Conservation (phyloP, 2,113 vertebrate genomes). For the Gobio gobio region DNA sequence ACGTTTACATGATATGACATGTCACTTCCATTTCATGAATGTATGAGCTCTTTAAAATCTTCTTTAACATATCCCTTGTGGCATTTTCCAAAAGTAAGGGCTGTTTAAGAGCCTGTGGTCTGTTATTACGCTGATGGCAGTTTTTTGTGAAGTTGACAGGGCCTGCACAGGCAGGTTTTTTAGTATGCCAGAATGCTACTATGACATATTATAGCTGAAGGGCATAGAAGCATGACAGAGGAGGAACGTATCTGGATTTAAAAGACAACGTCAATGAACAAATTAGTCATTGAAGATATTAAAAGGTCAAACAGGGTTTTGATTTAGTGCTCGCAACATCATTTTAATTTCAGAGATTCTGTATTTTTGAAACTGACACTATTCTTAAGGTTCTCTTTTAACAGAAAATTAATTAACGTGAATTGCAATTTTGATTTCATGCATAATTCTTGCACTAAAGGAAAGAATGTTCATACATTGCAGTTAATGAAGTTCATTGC, state of each 20-base stretch:
- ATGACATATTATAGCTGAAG: not conserved
- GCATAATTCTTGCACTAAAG: not conserved
- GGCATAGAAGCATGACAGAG: not conserved
- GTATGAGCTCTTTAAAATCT: not conserved
- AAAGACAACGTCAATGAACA: not conserved
- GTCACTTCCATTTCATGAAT: not conserved
- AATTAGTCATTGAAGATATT: not conserved
- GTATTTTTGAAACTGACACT: not conserved
- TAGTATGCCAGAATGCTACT: not conserved
- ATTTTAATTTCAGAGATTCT: not conserved
- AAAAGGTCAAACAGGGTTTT: not conserved
- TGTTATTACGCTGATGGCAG: not conserved
- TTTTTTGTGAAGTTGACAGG: not conserved
- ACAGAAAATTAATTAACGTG: not conserved
- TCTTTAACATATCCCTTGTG: not conserved
- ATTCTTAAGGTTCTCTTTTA: too few relatives aligned
- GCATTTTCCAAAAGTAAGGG: not conserved
- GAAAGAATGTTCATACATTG: too few relatives aligned
- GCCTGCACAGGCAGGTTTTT: constrained; percentile 13
- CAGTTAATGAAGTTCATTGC: not conserved
- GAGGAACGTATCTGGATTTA: not conserved
- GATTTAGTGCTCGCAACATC: not conserved
- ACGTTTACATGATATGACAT: not conserved
- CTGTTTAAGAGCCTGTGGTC: not conserved
- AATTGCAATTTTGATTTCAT: not conserved